Evolutionary conservation across 2,113 vertebrate species (phyloP), one percentile per base, ranked within the genome.

Genomic region (Istiophorus platypterus): DNA sequence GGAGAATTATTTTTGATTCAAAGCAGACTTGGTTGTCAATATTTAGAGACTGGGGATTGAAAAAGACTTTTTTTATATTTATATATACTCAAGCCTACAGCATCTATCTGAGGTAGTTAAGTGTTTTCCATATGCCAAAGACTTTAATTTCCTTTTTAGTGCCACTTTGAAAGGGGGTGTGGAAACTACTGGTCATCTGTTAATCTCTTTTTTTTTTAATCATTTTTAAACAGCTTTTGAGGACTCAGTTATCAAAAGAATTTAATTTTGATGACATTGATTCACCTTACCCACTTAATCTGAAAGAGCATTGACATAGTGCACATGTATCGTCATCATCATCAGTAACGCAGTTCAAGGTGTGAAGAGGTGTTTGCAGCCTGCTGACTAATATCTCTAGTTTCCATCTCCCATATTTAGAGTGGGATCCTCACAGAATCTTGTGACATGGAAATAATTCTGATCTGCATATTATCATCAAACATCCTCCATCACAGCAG

Each of bases 361-460:
- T 86, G 76, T 83, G 59, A 69, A 78, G 77, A 74, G 49, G 37
- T 37, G 63, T 42, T 61, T 57, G 65, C 52, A 26, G 69, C 34
- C 20, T 18, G 13, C 67, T 76, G 77, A 67, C 57, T 22, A 37
- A 57, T 47, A 31, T 15, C 27, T 61, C 67, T 45, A 22, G 26
- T 66, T 76, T 77, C 72, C 11, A 22, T 49, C 5, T 26, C n/a
- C 79, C 62, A 42, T 69, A 56, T 72, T 47, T 54, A 27, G 69
- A 77, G 37, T 61, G 24, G 57, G 63, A 63, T 80, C 10, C 45
- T 70, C 41, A 65, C 41, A 65, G 49, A 45, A 9, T 42, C 8
- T 34, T 34, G n/a, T n/a, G 56, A 45, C 3, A 1, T 54, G 72
- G 47, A 56, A 26, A 54, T 10, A 51, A 69, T n/a, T 66, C 24